These are phyloP conservation scores for Cynopterus brachyotis DNA, from an alignment of 2,113 vertebrate genomes.

Conservation along the genomic window DNA sequence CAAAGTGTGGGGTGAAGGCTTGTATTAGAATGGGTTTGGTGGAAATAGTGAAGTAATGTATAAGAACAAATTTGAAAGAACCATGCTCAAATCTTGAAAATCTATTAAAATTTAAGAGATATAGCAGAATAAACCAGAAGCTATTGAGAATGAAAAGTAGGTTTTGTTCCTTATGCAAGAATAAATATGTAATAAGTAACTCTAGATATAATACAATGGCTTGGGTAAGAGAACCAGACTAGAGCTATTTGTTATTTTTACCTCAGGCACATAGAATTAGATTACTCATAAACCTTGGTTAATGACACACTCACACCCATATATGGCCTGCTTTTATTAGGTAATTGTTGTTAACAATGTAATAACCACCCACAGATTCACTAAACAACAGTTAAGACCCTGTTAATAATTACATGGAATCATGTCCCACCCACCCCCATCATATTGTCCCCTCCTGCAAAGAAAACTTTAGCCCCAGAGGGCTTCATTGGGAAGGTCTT, in stretches of 20 bases:
- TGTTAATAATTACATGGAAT: background rate
- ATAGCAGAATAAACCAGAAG: background rate
- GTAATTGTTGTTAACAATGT: background rate
- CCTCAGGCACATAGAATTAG: background rate
- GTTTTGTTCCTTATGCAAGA: background rate
- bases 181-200: background rate
- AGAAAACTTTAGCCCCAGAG: background rate
- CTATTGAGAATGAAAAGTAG: background rate
- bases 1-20: background rate
- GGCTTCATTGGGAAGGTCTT: background rate
- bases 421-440: background rate
- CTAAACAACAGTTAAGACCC: background rate
- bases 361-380: background rate
- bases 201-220: background rate
- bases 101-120: conserved; percentile 9
- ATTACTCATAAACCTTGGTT: background rate
- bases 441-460: conserved; percentile 1
- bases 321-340: background rate
- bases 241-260: conserved; percentile 26
- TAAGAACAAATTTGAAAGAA: background rate
- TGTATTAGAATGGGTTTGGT: background rate
- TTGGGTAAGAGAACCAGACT: background rate
- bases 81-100: background rate
- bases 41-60: conserved; percentile 16
- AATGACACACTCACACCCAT: background rate